Percentiles rank a stretch among this genome's conserved stretches.
Evolutionary conservation across 2,888 invertebrate genomes (phyloP).

Genomic region (Ceraclea dissimilis): DNA sequence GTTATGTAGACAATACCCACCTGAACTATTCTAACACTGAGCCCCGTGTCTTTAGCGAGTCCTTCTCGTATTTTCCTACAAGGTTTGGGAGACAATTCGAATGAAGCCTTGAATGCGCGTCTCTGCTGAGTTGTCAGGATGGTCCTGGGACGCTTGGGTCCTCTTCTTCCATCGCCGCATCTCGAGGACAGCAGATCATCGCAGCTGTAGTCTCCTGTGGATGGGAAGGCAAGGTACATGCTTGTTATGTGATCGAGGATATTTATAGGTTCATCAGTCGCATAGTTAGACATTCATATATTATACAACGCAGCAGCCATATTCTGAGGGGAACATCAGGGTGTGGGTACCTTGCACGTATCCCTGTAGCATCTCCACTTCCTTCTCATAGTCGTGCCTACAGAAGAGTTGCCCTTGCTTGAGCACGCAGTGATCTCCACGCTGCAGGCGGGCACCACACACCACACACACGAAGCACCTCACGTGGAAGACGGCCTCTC

Average conservation of each 20-base stretch:
- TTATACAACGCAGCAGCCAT: too few species aligned
- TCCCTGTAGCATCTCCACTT: slow-evolving; percentile 74
- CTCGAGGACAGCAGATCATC: slow-evolving; percentile 21
- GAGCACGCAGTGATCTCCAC: slow-evolving; percentile 93
- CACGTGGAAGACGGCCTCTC: slow-evolving; percentile 87
- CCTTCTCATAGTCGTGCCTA: slow-evolving; percentile 86
- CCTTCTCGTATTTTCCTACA: slow-evolving; percentile 96
- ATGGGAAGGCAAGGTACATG: not conserved
- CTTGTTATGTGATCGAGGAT: not conserved
- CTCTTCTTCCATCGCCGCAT: slow-evolving; percentile 65
- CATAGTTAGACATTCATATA: too few species aligned
- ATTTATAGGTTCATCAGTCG: too few species aligned
- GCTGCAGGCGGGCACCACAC: slow-evolving; percentile 88
- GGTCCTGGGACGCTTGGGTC: slow-evolving; percentile 94
- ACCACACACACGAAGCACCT: slow-evolving; percentile 93
- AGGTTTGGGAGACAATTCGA: slow-evolving; percentile 94
- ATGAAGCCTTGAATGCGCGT: slow-evolving; percentile 96
- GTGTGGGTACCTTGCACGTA: slow-evolving; percentile 21
- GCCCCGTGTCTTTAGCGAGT: slow-evolving; percentile 96
- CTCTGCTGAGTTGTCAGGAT: slow-evolving; percentile 96
- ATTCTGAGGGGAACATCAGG: too few species aligned
- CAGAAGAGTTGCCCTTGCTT: slow-evolving; percentile 93
- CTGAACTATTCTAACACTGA: slow-evolving; percentile 97
- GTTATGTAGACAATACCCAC: too few species aligned
- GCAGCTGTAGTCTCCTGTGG: slow-evolving; percentile 21